phyloP scores from a whole-genome alignment of 2,113 vertebrate species.

The Nerophis ophidion region DNA sequence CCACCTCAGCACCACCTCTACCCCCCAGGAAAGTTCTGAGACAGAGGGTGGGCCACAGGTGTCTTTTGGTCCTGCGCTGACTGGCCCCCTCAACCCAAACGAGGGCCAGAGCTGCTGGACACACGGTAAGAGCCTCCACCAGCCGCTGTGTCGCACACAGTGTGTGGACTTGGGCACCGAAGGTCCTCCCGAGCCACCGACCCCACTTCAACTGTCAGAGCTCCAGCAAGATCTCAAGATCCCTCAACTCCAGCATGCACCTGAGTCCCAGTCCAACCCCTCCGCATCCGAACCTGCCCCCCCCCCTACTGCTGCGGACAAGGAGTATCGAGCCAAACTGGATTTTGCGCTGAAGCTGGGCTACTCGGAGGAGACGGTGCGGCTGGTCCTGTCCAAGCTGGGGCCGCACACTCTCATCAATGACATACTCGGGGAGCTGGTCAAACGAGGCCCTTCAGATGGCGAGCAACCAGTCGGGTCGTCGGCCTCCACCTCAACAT shows the following conservation, averaged over 20 bases:
- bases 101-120: slow-evolving; percentile 59
- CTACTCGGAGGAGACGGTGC: slow-evolving; percentile 91
- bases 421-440: slow-evolving; percentile 94
- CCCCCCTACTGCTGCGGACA: slow-evolving; percentile 16
- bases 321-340: slow-evolving; percentile 91
- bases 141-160: slow-evolving; percentile 81
- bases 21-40: slow-evolving; percentile 76
- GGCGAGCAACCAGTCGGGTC: slow-evolving; percentile 71
- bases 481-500: slow-evolving; percentile 64
- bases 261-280: not conserved
- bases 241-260: slow-evolving; percentile 1
- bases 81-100: slow-evolving; percentile 1
- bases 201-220: slow-evolving; percentile 48
- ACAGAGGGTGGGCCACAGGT: slow-evolving; percentile 66
- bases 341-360: slow-evolving; percentile 96
- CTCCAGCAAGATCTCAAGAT: not conserved
- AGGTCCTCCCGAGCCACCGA: slow-evolving; percentile 74
- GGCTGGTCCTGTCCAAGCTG: slow-evolving; percentile 90
- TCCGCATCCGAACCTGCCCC: slow-evolving; percentile 5
- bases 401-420: slow-evolving; percentile 94
- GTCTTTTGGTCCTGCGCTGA: not conserved
- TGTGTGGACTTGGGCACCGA: slow-evolving; percentile 82
- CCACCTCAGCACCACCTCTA: slow-evolving; percentile 56
- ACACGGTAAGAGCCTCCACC: slow-evolving; percentile 73
- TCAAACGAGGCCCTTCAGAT: slow-evolving; percentile 90